Evolutionary conservation across 1,140 invertebrate genomes (phyloP).

Genomic region (Bombus difficillimus): DNA sequence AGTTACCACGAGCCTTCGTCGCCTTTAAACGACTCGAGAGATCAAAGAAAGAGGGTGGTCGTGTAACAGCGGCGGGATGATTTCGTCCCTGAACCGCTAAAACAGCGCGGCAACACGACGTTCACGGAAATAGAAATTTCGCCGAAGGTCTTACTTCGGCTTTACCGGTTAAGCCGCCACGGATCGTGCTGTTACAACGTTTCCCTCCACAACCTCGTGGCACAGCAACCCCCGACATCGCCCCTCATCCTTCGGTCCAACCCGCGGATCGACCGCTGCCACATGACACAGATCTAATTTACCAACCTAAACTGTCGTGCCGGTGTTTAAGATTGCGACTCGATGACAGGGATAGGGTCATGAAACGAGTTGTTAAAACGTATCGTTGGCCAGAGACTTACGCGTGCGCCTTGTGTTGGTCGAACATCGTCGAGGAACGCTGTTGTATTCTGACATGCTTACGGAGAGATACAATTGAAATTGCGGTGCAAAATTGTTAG

Average conservation of each 20-base stretch:
- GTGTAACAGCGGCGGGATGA: background rate
- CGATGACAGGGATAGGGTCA: no score
- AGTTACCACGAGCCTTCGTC: no score
- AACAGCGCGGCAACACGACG: constrained; percentile 55
- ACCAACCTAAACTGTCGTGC: constrained; percentile 34
- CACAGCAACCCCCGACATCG: background rate
- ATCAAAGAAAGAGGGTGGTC: background rate
- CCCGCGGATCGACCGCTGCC: constrained; percentile 54
- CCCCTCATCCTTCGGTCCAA: background rate
- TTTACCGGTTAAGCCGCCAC: constrained; percentile 73
- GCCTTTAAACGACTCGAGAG: no score
- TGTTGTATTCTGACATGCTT: no score
- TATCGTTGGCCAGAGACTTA: no score
- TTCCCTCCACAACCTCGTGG: background rate
- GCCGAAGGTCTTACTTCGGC: constrained; percentile 71
- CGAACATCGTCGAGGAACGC: no score
- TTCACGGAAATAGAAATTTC: constrained; percentile 72
- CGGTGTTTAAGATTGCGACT: no score
- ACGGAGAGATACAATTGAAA: no score
- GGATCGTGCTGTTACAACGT: constrained; percentile 68
- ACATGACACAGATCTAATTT: constrained; percentile 73
- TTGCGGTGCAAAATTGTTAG: no score
- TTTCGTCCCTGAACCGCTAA: background rate
- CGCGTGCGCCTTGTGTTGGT: no score
- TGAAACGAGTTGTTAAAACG: no score